These are phyloP conservation scores for Nannospalax galili DNA, from an alignment of 2,113 vertebrate species.

Conservation along the genomic window DNA sequence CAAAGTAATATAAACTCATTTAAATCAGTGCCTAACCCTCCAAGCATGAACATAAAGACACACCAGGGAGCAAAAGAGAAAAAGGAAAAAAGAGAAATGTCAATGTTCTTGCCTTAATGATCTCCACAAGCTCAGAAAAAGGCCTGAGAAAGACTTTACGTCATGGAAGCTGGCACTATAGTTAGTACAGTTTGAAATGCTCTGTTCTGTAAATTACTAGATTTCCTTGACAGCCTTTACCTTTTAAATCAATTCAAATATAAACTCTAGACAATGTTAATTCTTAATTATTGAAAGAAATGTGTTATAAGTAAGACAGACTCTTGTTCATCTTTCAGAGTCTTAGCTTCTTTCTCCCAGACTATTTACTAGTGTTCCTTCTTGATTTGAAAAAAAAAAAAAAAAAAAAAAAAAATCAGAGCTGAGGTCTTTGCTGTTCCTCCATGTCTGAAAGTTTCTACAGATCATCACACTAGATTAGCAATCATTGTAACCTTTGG, in stretches of 20 bases:
- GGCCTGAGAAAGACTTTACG: neutral
- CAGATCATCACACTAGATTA: neutral
- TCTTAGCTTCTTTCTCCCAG: neutral
- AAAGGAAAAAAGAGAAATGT: neutral
- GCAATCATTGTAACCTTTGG: neutral
- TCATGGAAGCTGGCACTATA: neutral
- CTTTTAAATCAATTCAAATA: neutral
- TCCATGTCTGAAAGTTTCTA: neutral
- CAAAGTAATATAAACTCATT: neutral
- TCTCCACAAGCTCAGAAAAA: neutral
- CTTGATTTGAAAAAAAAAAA: neutral
- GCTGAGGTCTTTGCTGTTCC: neutral
- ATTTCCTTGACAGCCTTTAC: neutral
- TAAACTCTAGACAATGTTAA: neutral
- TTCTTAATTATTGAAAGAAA: neutral
- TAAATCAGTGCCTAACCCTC: constrained; percentile 12
- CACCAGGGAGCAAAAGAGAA: neutral
- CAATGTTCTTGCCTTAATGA: neutral
- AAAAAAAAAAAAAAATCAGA: neutral
- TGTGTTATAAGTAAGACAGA: neutral
- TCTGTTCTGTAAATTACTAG: neutral
- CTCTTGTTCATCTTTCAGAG: neutral
- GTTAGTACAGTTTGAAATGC: neutral
- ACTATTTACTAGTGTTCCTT: neutral
- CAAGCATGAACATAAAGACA: constrained; percentile 16